A percentile compares a stretch with the other conserved stretches of the same genome.
Evolutionary conservation across 2,797 vertebrate species (phyloP).

Genomic region (Channallabes apus): DNA sequence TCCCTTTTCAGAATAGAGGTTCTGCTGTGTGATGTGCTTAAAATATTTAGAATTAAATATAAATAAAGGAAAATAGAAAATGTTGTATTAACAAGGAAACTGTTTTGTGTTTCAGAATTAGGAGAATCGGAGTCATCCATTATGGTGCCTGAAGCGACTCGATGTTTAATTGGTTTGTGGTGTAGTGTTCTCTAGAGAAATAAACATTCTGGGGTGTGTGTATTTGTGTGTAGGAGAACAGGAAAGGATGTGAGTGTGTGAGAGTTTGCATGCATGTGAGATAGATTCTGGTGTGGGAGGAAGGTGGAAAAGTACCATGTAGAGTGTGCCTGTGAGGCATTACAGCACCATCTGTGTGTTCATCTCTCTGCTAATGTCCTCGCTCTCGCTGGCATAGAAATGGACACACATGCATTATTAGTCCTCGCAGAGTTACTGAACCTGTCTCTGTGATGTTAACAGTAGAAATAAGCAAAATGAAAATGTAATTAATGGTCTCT

Average conservation of each 20-base stretch:
- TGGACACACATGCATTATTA: conserved; percentile 33
- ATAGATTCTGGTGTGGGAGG: conserved; percentile 73
- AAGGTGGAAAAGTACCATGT: conserved; percentile 72
- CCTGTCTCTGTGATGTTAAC: conserved; percentile 1
- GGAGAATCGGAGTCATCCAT: neutral
- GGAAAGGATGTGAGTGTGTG: conserved; percentile 24
- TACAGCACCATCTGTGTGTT: conserved; percentile 71
- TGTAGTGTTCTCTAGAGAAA: conserved; percentile 27
- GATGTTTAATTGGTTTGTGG: conserved; percentile 36
- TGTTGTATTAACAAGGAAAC: neutral
- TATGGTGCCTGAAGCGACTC: conserved; percentile 20
- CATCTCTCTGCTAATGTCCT: conserved; percentile 55
- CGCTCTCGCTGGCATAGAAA: conserved; percentile 40
- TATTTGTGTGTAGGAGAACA: conserved; percentile 34
- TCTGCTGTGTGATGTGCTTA: neutral
- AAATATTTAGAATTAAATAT: conserved; percentile 18
- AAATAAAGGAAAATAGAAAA: conserved; percentile 14
- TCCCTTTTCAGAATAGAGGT: neutral
- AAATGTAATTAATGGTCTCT: conserved; percentile 8
- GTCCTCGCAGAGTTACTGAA: conserved; percentile 12
- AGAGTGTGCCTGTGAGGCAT: conserved; percentile 72
- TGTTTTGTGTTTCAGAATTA: conserved; percentile 6
- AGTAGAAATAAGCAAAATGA: conserved; percentile 2
- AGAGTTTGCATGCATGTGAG: conserved; percentile 51
- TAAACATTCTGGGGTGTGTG: conserved; percentile 39